Percentiles rank a stretch among this genome's conserved stretches.
Conservation (phyloP, 2,113 vertebrate species). For the Antechinus flavipes region DNA sequence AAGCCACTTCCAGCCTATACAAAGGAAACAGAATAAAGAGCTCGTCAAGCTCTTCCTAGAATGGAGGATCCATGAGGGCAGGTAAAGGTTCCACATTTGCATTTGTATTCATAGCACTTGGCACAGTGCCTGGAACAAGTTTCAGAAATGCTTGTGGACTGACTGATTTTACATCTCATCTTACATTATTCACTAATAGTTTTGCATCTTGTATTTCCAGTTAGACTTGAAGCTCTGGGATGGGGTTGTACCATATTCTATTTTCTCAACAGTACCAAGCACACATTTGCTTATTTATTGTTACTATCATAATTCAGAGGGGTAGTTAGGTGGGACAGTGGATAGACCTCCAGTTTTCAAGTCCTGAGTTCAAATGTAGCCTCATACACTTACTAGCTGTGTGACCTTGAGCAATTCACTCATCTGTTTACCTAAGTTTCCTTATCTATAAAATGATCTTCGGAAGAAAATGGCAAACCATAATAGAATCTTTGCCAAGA, state of each 20-base stretch:
- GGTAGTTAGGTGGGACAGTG: background rate
- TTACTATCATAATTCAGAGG: background rate
- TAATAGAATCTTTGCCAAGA: background rate
- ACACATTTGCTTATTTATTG: background rate
- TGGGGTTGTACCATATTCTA: background rate
- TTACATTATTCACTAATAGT: background rate
- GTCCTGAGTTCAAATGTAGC: background rate
- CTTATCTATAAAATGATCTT: background rate
- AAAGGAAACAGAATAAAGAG: background rate
- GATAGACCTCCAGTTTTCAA: background rate
- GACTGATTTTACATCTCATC: too few relatives aligned
- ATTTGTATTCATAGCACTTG: too few relatives aligned
- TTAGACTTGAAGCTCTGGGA: background rate
- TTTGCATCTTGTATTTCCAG: background rate
- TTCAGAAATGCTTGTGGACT: background rate
- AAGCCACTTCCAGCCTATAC: too few relatives aligned
- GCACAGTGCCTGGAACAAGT: background rate
- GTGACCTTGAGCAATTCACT: background rate
- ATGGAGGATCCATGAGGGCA: too few relatives aligned
- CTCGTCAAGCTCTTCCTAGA: background rate
- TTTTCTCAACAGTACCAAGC: background rate
- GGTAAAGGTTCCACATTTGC: too few relatives aligned
- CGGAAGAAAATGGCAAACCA: background rate
- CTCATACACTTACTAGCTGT: background rate
- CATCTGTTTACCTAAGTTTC: background rate